Evolutionary conservation across 2,797 vertebrate genomes (phyloP).

Genomic region (Lagodon rhomboides): DNA sequence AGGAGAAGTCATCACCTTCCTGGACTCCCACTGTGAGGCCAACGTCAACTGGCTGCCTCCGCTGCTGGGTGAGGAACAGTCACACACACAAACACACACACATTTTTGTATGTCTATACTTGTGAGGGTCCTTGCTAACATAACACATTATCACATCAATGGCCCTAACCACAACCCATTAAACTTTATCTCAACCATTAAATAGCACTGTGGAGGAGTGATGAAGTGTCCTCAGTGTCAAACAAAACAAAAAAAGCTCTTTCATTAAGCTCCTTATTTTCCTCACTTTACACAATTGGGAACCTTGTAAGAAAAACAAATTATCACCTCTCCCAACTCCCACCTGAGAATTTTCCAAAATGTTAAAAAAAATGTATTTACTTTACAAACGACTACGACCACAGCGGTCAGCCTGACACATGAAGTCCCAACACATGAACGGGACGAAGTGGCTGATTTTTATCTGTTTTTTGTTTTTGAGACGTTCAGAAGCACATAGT

Average conservation of each 20-base stretch:
- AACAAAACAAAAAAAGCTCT: not conserved
- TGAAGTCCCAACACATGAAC: not conserved
- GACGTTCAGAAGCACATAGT: no score
- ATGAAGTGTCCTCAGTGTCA: not conserved
- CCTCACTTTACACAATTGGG: not conserved
- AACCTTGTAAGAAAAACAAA: no score
- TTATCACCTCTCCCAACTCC: no score
- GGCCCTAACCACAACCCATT: not conserved
- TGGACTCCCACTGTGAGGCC: slow-evolving; percentile 97
- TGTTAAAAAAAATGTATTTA: not conserved
- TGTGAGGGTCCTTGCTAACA: not conserved
- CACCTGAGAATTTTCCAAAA: no score
- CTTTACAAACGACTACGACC: not conserved
- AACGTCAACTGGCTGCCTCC: slow-evolving; percentile 98
- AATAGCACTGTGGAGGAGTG: not conserved
- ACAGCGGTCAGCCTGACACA: not conserved
- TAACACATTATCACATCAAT: not conserved
- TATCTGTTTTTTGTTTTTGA: no score
- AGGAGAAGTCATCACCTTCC: slow-evolving; percentile 96
- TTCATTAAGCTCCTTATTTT: not conserved
- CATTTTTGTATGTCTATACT: not conserved
- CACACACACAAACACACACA: not conserved
- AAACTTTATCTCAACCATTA: not conserved
- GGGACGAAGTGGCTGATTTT: no score
- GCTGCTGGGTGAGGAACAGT: slow-evolving; percentile 87